Evolutionary conservation across 2,797 vertebrate genomes (phyloP).

Genomic region (Phyllotis vaccarum): DNA sequence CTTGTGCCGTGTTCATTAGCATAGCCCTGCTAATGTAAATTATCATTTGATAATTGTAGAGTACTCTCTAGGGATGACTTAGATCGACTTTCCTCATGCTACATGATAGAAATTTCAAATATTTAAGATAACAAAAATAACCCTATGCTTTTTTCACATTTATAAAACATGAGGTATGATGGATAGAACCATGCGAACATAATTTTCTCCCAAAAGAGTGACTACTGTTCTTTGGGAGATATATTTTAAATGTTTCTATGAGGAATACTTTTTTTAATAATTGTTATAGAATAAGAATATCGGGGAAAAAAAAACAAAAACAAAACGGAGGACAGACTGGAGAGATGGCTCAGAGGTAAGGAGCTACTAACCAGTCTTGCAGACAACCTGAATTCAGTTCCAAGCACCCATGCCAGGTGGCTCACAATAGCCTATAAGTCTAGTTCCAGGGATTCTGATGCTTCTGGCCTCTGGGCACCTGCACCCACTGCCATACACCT

Average conservation of each 20-base stretch:
- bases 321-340: neutral
- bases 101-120: neutral
- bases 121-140: neutral
- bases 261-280: neutral
- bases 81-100: neutral
- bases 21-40: constrained; percentile 67
- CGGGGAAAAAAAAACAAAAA: neutral
- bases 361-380: too few relatives aligned
- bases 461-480: neutral
- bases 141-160: neutral
- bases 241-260: neutral
- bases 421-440: neutral
- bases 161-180: neutral
- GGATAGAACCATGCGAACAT: neutral
- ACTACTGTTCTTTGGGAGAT: neutral
- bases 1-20: constrained; percentile 78
- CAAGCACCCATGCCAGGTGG: neutral
- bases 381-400: neutral
- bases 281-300: neutral
- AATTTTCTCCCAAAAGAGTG: neutral
- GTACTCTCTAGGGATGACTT: constrained; percentile 69
- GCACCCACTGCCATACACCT: neutral
- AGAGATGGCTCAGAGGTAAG: too few relatives aligned
- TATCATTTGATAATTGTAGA: constrained; percentile 68
- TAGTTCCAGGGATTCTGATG: neutral